phyloP scores from a whole-genome alignment of 2,113 vertebrate genomes.

The Oncorhynchus masou region DNA sequence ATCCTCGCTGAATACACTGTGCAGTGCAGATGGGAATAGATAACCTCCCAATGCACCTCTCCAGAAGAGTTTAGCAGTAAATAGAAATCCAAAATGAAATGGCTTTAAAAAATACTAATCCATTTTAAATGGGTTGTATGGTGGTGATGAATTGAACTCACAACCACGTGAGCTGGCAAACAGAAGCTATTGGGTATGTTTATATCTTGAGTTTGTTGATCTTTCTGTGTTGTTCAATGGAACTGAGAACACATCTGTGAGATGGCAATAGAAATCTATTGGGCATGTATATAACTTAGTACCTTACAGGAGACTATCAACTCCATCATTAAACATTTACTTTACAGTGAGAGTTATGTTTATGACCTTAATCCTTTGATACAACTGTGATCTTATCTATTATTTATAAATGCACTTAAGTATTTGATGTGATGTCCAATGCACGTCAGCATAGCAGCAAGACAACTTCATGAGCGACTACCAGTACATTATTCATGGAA shows the following conservation, averaged over 20 bases:
- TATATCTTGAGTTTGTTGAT: neutral
- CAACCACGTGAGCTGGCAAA: neutral
- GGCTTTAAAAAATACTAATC: neutral
- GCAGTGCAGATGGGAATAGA: slow-evolving; percentile 8
- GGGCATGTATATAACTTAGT: too few relatives aligned
- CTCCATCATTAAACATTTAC: neutral
- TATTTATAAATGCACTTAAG: neutral
- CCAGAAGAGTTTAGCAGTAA: neutral
- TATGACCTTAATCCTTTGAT: slow-evolving; percentile 10
- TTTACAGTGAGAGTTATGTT: neutral
- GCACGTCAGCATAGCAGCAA: neutral
- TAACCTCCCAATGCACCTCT: slow-evolving; percentile 8
- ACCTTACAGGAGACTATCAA: too few relatives aligned
- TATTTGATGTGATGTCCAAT: slow-evolving; percentile 6
- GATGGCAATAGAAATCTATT: too few relatives aligned
- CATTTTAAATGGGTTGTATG: neutral
- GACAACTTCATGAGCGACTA: neutral
- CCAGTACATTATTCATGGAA: slow-evolving; percentile 23
- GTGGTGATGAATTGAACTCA: neutral
- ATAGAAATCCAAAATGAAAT: slow-evolving; percentile 1
- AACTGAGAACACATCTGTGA: too few relatives aligned
- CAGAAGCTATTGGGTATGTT: neutral
- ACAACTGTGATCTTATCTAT: neutral
- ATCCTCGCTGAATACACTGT: neutral
- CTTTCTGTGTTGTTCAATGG: too few relatives aligned